A percentile compares a stretch with the other conserved stretches of the same genome.
phyloP scores from a whole-genome alignment of 64 coral and sea anemone species.

The Stylophora pistillata region DNA sequence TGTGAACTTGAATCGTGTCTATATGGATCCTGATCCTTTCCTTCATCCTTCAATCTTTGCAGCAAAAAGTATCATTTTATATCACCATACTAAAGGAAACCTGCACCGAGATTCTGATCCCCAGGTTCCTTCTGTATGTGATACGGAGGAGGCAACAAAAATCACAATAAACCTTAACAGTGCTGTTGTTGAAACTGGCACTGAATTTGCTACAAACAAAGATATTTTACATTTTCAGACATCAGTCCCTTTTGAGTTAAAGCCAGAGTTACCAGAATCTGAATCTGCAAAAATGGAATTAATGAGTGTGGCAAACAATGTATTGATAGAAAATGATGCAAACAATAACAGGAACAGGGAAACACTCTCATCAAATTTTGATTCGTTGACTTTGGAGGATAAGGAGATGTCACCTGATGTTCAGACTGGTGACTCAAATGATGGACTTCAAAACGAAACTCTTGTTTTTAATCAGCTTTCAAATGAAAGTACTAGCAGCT shows the following conservation, averaged over 20 bases:
- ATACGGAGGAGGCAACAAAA: not conserved
- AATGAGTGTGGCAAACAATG: not conserved
- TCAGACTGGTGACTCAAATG: not conserved
- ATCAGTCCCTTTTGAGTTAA: slow-evolving; percentile 1
- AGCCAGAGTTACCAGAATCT: not conserved
- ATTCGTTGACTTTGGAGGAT: not conserved
- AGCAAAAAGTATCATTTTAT: slow-evolving; percentile 71
- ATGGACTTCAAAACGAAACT: not conserved
- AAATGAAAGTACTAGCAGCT: slow-evolving; percentile 24
- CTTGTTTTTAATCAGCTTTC: not conserved
- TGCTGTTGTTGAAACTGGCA: not conserved
- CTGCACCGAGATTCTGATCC: not conserved
- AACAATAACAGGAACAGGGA: slow-evolving; percentile 10
- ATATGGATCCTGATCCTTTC: slow-evolving; percentile 77
- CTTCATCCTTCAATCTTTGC: slow-evolving; percentile 90
- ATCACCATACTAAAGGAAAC: slow-evolving; percentile 62
- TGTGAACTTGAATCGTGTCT: slow-evolving; percentile 91
- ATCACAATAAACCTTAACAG: not conserved
- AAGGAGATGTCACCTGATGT: not conserved
- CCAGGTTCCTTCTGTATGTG: slow-evolving; percentile 26
- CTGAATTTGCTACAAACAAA: not conserved
- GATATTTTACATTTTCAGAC: not conserved
- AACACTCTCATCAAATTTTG: not conserved
- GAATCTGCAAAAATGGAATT: slow-evolving; percentile 22
- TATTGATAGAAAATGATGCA: not conserved